Evolutionary conservation across 2,888 invertebrate genomes (phyloP), one percentile per base, ranked within the genome.

Genomic region (Marasmarcha lunaedactyla): DNA sequence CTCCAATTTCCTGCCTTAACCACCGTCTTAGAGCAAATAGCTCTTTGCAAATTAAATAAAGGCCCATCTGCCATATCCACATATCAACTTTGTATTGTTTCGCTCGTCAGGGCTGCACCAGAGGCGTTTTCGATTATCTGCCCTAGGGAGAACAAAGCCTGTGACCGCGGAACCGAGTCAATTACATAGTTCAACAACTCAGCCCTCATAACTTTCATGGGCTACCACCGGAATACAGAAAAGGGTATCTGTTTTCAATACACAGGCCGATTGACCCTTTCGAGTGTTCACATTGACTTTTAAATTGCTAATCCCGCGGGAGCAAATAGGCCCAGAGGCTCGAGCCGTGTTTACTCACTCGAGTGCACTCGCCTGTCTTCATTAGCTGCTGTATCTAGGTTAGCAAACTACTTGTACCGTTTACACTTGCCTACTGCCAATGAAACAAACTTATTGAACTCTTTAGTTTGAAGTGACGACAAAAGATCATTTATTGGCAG

Each of bases 121-220:
- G 77, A 76, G 77, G 79, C 81, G 78, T 74, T 81, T 79, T 79
- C 78, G 79, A 81, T 79, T 79, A 81, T 74, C 71, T 71, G 61
- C 73, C 73, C 74, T 70, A 56, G 59, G 58, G 65, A 76, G 79
- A 78, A 78, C 83, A 78, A 81, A 81, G 81, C 76, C 64, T 66
- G 71, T 62, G 71, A 77, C 81, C 81, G 73, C 81, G 78, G 72
- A 74, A 69, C 77, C 77, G 66, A 83, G 83, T 83, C 79, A 81
- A 83, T 83, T 83, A 83, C 83, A 81, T 81, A 83, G 81, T 81
- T 83, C 79, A 78, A 79, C 78, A 83, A 81, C 79, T 81, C 79
- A 72, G 78, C 74, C 81, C 79, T 79, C 78, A 81, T 78, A 81
- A 83, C 79, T 81, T 81, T 78, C 79, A 79, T 76, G 73, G 71